Evolutionary conservation across 30 jellyfish, hydroid and myxozoan species (phyloP), one percentile per base, ranked within the genome.

Genomic region (Pseudorhiza aurosa): DNA sequence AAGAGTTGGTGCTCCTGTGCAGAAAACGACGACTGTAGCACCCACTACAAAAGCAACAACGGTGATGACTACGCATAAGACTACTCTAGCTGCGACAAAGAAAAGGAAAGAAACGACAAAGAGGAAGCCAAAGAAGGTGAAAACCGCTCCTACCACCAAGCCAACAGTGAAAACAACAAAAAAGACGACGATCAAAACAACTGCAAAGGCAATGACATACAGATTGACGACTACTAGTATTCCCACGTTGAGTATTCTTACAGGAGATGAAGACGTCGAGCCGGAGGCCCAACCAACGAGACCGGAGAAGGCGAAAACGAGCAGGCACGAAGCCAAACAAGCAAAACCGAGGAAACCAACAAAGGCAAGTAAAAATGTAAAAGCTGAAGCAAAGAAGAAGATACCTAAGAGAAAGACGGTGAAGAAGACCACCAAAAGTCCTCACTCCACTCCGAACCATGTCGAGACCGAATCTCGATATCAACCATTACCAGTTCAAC

Each of bases 191-290:
- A n/a, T n/a, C n/a, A 47, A n/a, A 17, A 11, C 29, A 32, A 33
- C 77, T 1, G 6, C 24, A 28, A 43, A 40, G 35, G 15, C n/a
- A n/a, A n/a, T n/a, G n/a, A n/a, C n/a, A n/a, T n/a, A n/a, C n/a
- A 65, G 40, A 39, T 31, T 65, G 24, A 29, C 93, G 8, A 63
- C 88, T 18, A 65, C 88, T 8, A 65, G 78, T 24, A 75, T 93
- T 12, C 99, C 99, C 2, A 86, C 97, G 33, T 46, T 93, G 67
- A 86, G 76, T 30, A 93, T 93, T 33, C 75, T 87, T 22, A 83
- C 95, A 17, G 96, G 96, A 24, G 99, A 93, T 59, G 99, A 93
- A 45, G 96, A 85, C 53, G 81, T 82, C 4, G 76, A 74, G 33
- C 53, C 77, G 0, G 68, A 65, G 6, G 24, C 29, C 0, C 55